These are phyloP conservation scores for Thrips palmi DNA, from an alignment of 1,140 invertebrate species.

Conservation along the genomic window DNA sequence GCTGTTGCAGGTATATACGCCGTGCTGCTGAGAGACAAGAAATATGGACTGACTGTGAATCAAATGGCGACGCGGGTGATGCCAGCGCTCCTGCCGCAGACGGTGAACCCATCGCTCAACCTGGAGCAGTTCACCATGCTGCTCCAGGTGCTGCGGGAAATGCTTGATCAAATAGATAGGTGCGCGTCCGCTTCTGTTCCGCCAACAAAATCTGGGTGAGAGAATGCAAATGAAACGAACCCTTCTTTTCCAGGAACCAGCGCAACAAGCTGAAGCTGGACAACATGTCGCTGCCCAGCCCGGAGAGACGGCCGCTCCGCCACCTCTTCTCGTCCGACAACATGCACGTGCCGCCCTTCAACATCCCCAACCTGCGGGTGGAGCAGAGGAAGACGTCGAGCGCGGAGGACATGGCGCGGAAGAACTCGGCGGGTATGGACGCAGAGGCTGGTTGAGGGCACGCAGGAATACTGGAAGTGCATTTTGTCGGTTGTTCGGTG, in stretches of 20 bases:
- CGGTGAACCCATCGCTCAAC: slow-evolving; percentile 75
- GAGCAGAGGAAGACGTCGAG: slow-evolving; percentile 73
- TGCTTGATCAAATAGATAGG: slow-evolving; percentile 81
- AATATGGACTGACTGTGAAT: slow-evolving; percentile 78
- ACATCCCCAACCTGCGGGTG: slow-evolving; percentile 66
- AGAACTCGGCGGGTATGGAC: slow-evolving; percentile 49
- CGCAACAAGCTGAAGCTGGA: slow-evolving; percentile 67
- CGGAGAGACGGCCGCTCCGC: slow-evolving; percentile 50
- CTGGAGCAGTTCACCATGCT: slow-evolving; percentile 76
- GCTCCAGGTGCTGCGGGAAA: slow-evolving; percentile 80
- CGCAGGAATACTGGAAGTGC: too few species aligned
- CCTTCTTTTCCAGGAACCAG: slow-evolving; percentile 35
- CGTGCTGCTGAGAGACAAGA: slow-evolving; percentile 77
- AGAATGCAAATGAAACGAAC: not conserved
- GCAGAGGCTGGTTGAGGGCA: too few species aligned
- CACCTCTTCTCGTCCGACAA: slow-evolving; percentile 76
- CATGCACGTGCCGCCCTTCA: slow-evolving; percentile 64
- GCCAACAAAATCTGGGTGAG: not conserved
- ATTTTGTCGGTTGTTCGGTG: too few species aligned
- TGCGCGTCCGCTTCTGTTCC: slow-evolving; percentile 17
- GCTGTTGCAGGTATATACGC: slow-evolving; percentile 70
- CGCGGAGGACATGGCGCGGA: slow-evolving; percentile 72
- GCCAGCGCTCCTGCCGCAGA: slow-evolving; percentile 79
- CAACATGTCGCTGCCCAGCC: slow-evolving; percentile 51
- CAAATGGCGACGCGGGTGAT: slow-evolving; percentile 87